Evolutionary conservation across 2,113 vertebrate species (phyloP), one percentile per base, ranked within the genome.

Genomic region (Serilophus lunatus): DNA sequence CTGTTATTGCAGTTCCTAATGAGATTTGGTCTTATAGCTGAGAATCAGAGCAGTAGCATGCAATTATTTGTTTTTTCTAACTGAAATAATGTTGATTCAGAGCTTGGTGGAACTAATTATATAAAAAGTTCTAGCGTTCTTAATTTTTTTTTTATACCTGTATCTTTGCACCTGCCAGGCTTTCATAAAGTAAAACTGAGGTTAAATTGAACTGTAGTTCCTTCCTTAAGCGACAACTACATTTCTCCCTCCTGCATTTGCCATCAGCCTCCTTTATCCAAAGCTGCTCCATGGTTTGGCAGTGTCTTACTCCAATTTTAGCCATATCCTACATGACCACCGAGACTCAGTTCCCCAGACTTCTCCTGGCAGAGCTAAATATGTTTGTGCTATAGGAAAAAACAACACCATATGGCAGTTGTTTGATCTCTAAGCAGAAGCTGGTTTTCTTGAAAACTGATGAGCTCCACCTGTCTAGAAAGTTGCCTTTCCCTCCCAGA

Each of bases 361-460:
- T 89, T 92, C 63, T 64, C 49, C 69, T 92, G 65, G 72, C 80
- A 79, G 81, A 82, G 74, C 71, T 94, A 86, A 92, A 92, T 93
- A 79, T 53, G 53, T 95, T 93, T 81, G 89, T 92, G 86, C 84
- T 93, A 92, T 69, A 94, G 65, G 74, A 96, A 90, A 90, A 95
- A 93, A 47, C 78, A 94, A 59, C 85, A 94, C 87, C 87, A 93
- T 93, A 95, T 81, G 90, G 93, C 71, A 82, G 79, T 91, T 93
- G 77, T 92, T 95, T 95, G 84, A 96, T 96, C 82, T 90, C 90
- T 49, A 80, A 70, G 75, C 79, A 93, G 63, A 93, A 90, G 59
- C 60, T 49, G 33, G 4, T 19, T 92, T 91, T 89, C n/a, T 66
- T 35, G 64, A 90, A 86, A 88, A 70, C 82, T 66, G 82, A 74